These are phyloP conservation scores for Callorhinus ursinus DNA, from an alignment of 2,113 vertebrate genomes.

Conservation along the genomic window DNA sequence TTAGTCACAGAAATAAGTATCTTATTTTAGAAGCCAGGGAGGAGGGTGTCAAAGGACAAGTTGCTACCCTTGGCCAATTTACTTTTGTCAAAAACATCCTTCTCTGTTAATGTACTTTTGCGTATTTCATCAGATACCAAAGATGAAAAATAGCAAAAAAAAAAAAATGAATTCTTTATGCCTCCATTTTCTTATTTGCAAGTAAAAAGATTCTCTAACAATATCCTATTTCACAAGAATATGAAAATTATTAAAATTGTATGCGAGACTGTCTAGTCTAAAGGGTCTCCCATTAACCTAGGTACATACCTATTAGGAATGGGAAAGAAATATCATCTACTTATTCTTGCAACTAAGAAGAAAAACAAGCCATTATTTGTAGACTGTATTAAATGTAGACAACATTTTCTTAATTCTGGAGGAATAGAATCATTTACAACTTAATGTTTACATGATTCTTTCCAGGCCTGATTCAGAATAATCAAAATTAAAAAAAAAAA, in stretches of 20 bases:
- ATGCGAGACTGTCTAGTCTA: not conserved
- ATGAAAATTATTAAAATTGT: not conserved
- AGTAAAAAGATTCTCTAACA: not conserved
- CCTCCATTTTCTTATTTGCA: constrained; percentile 17
- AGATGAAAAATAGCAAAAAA: constrained; percentile 3
- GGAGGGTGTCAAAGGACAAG: constrained; percentile 37
- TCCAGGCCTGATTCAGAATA: not conserved
- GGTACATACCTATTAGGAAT: not conserved
- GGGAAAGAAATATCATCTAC: not conserved
- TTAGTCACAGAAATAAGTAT: constrained; percentile 23
- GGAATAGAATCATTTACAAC: not conserved
- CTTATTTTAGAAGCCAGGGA: constrained; percentile 59
- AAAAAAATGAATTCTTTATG: not conserved
- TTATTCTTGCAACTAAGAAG: constrained; percentile 7
- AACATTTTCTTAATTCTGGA: constrained; percentile 34
- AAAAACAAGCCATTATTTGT: not conserved
- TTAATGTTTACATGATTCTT: constrained; percentile 10
- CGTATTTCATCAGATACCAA: constrained; percentile 26
- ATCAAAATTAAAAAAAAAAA: not conserved
- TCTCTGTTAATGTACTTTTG: not conserved
- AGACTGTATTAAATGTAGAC: not conserved
- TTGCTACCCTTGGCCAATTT: constrained; percentile 1
- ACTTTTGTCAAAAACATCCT: constrained; percentile 23
- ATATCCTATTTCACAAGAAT: not conserved
- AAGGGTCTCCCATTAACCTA: not conserved